Base-by-base conservation (phyloP, 2,888 invertebrate species). In the Lucinisca nassula region DNA sequence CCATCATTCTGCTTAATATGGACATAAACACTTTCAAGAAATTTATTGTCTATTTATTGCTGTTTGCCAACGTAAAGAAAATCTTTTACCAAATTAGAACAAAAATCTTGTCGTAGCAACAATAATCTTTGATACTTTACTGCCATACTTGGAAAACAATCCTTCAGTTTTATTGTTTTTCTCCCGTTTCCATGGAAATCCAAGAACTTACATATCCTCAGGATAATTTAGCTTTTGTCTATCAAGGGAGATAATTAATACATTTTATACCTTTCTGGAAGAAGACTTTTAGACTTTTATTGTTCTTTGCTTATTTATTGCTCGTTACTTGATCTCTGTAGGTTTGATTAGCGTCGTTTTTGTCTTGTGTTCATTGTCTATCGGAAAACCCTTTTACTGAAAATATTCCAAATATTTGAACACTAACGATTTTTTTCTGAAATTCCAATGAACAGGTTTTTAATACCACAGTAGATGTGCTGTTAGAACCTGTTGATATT, bases 221-320 rank as follows among this genome's bases (percentile, higher is more conserved):
- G n/a, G n/a, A 21, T 35, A 6, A 30, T 67, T 17, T 3, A 35
- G n/a, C n/a, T 45, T 45, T 45, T 45, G 45, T 32, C 35, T 35
- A 35, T 30, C 67, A 67, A 35, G 67, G 67, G 67, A 67, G 67
- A 35, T 67, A 67, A 67, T 67, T 67, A 67, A 67, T 32, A 67
- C 12, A 35, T 35, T 67, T 67, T 67, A 67, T 67, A 12, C 45
- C 45, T 67, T 17, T 21, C 4, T 35, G 17, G 30, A 32, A 21
- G 67, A 35, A 10, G n/a, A 35, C n/a, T n/a, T n/a, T n/a, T n/a
- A n/a, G 21, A 58, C 24, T 27, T 27, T 67, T 35, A 67, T 35
- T 67, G 35, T 24, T 14, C 17, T 67, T 67, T 67, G 2, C 8
- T 67, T 32, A 32, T 35, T 67, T 67, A 67, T 32, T 35, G 67